These are phyloP conservation scores for Arge pagana DNA, from an alignment of 2,888 invertebrate genomes.

Conservation along the genomic window DNA sequence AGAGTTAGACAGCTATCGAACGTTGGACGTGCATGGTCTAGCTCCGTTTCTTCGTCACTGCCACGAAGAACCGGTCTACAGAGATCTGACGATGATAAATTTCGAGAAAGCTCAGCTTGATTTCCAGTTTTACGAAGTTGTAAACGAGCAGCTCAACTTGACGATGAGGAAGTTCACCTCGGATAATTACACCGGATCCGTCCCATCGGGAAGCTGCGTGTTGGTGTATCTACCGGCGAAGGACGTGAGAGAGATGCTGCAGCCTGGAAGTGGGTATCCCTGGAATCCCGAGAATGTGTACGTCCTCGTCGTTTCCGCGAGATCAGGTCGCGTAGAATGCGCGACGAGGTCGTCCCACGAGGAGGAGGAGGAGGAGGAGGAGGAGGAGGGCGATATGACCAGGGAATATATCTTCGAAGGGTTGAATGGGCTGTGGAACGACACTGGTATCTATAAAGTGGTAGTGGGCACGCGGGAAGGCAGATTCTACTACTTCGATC, in stretches of 20 bases:
- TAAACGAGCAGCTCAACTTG: neutral
- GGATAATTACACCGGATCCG: neutral
- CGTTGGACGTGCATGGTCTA: too few species aligned
- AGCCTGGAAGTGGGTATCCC: neutral
- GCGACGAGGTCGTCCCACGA: too few species aligned
- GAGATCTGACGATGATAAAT: neutral
- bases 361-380: too few species aligned
- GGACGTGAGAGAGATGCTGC: neutral
- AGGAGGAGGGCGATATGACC: too few species aligned
- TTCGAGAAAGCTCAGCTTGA: neutral
- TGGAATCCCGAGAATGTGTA: slow-evolving; percentile 7
- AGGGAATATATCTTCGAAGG: too few species aligned
- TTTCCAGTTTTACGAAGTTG: neutral
- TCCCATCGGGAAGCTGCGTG: slow-evolving; percentile 2
- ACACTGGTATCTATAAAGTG: slow-evolving; percentile 2
- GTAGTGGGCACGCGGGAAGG: neutral
- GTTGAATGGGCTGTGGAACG: too few species aligned
- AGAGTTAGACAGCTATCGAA: too few species aligned
- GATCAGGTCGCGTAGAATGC: too few species aligned
- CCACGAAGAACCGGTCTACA: slow-evolving; percentile 1
- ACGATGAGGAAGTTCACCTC: neutral
- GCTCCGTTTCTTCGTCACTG: too few species aligned
- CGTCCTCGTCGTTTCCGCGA: neutral
- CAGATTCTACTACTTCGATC: slow-evolving; percentile 9
- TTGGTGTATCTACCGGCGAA: neutral